Base-by-base conservation (phyloP, 1,140 invertebrate genomes). In the Arctopsyche grandis region DNA sequence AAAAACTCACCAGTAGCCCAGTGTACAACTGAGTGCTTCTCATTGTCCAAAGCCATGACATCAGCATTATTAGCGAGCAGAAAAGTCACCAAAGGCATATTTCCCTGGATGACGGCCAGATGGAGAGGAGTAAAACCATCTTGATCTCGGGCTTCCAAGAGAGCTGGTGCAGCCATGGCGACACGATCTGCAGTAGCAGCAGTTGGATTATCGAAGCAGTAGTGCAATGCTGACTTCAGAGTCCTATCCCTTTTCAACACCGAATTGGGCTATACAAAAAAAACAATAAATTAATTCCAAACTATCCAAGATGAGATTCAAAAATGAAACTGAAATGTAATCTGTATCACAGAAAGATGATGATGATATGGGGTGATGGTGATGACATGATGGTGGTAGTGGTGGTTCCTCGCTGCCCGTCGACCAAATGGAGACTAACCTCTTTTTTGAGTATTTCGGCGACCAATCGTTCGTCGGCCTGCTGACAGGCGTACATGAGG, bases 11-110 rank as follows among this genome's bases (percentile, higher is more conserved):
- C 97, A 82, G 96, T 97, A 3, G 98, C 98, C 98, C 98, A 99
- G 87, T 99, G 98, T 14, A 98, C 93, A n/a, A 96, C 94, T 0
- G 97, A 97, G 85, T 99, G 98, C 70, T 94, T 93, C 85, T 99
- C 98, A 84, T 96, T 93, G 87, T 99, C 98, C 73, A 94, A 90
- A 44, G 93, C 93, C 85, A 95, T 94, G 58, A 99, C 92, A 84
- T 98, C 94, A 9, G 97, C 97, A 24, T 93, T 93, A 78, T 93
- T 93, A 14, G 93, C 92, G 58, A 97, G 85, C 5, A 98, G 88
- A 26, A 94, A 93, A 74, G 94, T 93, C 58, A 96, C 93, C 75
- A 97, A 90, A 22, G 93, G 92, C 82, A 93, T 92, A 85, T 96
- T 96, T 10, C 96, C 96, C 79, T 96, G 94, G 84, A 98, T 97